Conservation (phyloP, 2,113 vertebrate genomes). For the Rhizomys pruinosus region DNA sequence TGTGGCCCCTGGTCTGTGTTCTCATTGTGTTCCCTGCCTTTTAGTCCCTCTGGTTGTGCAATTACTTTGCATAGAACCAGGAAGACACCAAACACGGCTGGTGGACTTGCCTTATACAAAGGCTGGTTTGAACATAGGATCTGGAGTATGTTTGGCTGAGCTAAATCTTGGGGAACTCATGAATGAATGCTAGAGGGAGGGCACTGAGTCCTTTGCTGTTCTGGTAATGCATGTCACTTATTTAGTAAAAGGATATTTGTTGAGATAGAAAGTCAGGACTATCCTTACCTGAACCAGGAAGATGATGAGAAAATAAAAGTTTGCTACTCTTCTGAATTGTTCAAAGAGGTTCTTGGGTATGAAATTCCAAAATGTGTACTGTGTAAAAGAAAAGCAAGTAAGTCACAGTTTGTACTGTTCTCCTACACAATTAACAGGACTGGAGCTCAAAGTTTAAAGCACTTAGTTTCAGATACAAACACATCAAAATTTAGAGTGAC, state of each 20-base stretch:
- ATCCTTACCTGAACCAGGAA: conserved; percentile 97
- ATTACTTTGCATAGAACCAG: neutral
- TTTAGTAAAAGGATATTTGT: neutral
- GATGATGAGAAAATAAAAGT: conserved; percentile 99
- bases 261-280: neutral
- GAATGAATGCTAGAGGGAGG: too few relatives aligned
- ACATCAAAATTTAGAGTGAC: neutral
- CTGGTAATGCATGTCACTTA: neutral
- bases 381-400: conserved; percentile 60
- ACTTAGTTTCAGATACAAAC: neutral
- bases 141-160: rapidly evolving
- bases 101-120: too few relatives aligned
- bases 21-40: neutral
- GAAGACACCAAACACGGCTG: neutral
- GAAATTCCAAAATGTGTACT: conserved; percentile 99
- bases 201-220: neutral
- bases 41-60: neutral
- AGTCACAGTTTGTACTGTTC: rapidly evolving
- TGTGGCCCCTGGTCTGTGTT: too few relatives aligned
- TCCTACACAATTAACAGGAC: rapidly evolving
- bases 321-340: conserved; percentile 98
- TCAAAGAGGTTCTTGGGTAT: conserved; percentile 99
- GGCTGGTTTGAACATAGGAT: too few relatives aligned
- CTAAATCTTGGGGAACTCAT: neutral
- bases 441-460: neutral